Evolutionary conservation across 2,113 vertebrate genomes (phyloP).

Genomic region (Burhinus bistriatus): DNA sequence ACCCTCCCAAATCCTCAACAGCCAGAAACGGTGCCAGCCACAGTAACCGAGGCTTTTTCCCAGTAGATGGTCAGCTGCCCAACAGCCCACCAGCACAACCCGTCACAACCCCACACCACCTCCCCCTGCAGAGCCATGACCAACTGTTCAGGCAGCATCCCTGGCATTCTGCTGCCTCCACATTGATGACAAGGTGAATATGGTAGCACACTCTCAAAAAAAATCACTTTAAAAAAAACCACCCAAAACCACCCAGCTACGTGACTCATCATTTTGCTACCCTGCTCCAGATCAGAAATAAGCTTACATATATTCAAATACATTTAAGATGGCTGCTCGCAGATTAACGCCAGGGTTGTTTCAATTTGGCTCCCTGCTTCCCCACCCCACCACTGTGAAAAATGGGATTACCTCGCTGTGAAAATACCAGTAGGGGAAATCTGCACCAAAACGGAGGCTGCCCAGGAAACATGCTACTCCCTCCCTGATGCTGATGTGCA

Average conservation of each 20-base stretch:
- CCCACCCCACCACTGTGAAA: background rate
- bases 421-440: background rate
- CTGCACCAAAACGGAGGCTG: background rate
- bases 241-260: background rate
- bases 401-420: background rate
- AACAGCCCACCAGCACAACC: background rate
- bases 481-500: background rate
- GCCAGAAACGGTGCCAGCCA: background rate
- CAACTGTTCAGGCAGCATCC: background rate
- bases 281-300: background rate
- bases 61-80: background rate
- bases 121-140: accelerated
- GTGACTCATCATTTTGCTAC: background rate
- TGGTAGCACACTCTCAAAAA: background rate
- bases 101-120: background rate
- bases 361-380: background rate
- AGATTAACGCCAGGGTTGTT: background rate
- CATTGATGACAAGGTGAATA: background rate
- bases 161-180: background rate
- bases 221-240: background rate
- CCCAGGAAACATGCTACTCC: background rate
- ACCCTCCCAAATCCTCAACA: background rate
- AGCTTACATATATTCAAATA: background rate
- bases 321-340: background rate
- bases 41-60: background rate